Percentiles rank a stretch among this genome's conserved stretches.
These are phyloP conservation scores for Psilanteris sp. DNA, from an alignment of 1,140 invertebrate genomes.

Conservation along the genomic window DNA sequence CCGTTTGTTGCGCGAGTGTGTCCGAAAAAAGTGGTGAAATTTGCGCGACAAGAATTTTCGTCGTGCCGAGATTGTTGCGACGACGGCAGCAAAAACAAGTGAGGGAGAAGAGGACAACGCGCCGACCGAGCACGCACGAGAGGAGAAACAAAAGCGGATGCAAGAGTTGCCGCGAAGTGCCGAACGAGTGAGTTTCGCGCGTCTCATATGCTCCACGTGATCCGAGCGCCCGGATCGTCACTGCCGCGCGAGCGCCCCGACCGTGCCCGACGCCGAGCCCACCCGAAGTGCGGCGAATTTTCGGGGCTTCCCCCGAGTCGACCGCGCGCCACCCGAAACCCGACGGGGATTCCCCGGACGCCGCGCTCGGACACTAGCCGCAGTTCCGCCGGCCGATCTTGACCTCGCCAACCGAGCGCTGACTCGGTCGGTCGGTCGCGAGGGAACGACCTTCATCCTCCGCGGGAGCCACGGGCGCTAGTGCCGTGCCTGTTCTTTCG, in stretches of 20 bases:
- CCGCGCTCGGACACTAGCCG: constrained; percentile 24
- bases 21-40: constrained; percentile 35
- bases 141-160: too few relatives aligned
- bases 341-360: constrained; percentile 27
- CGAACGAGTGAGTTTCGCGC: constrained; percentile 33
- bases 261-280: constrained; percentile 33
- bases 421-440: constrained; percentile 39
- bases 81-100: constrained; percentile 13
- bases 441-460: constrained; percentile 51
- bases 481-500: constrained; percentile 3
- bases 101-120: constrained; percentile 28
- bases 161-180: too few relatives aligned
- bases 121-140: neutral
- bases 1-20: constrained; percentile 21
- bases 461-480: constrained; percentile 17
- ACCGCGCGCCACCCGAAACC: constrained; percentile 2
- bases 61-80: constrained; percentile 1
- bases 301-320: constrained; percentile 4
- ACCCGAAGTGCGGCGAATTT: constrained; percentile 13
- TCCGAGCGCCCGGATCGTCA: constrained; percentile 26
- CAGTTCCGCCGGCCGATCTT: constrained; percentile 53
- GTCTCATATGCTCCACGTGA: constrained; percentile 34
- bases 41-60: constrained; percentile 21
- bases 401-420: constrained; percentile 52
- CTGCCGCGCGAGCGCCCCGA: constrained; percentile 28